Evolutionary conservation across 2,888 invertebrate species (phyloP).

Genomic region (Helleia helle): DNA sequence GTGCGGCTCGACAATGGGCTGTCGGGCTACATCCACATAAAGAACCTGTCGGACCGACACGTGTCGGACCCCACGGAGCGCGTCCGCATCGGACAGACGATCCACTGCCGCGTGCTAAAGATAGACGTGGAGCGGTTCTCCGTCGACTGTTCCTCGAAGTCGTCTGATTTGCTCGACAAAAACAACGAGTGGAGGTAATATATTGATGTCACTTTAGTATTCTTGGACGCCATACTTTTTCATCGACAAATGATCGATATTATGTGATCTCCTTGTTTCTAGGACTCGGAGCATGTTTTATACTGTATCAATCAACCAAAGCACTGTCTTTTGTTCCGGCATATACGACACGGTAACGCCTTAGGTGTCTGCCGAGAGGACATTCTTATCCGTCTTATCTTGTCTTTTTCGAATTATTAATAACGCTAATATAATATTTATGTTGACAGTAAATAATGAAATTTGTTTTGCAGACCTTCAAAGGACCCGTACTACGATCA

Average conservation of each 20-base stretch:
- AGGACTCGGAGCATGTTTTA: too few species aligned
- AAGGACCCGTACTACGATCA: constrained; percentile 94
- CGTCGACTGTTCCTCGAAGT: constrained; percentile 93
- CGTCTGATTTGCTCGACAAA: constrained; percentile 92
- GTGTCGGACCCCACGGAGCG: constrained; percentile 95
- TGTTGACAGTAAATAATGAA: too few species aligned
- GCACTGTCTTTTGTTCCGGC: too few species aligned
- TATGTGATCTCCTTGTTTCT: too few species aligned
- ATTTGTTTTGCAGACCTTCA: constrained; percentile 77
- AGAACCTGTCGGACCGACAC: constrained; percentile 93
- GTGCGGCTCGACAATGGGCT: constrained; percentile 93
- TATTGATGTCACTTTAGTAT: not conserved
- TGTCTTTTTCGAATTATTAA: too few species aligned
- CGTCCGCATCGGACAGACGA: constrained; percentile 87
- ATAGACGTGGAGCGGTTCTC: constrained; percentile 96
- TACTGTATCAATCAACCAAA: too few species aligned
- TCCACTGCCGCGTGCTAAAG: constrained; percentile 93
- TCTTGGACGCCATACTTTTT: too few species aligned
- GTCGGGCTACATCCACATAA: constrained; percentile 93
- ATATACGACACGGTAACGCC: too few species aligned
- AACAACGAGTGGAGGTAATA: constrained; percentile 88
- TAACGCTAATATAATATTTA: too few species aligned
- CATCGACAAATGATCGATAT: too few species aligned
- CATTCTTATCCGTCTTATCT: too few species aligned
- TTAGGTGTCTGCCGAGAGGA: too few species aligned